These are phyloP conservation scores for Alethe diademata DNA, from an alignment of 2,113 vertebrate genomes.

Conservation along the genomic window DNA sequence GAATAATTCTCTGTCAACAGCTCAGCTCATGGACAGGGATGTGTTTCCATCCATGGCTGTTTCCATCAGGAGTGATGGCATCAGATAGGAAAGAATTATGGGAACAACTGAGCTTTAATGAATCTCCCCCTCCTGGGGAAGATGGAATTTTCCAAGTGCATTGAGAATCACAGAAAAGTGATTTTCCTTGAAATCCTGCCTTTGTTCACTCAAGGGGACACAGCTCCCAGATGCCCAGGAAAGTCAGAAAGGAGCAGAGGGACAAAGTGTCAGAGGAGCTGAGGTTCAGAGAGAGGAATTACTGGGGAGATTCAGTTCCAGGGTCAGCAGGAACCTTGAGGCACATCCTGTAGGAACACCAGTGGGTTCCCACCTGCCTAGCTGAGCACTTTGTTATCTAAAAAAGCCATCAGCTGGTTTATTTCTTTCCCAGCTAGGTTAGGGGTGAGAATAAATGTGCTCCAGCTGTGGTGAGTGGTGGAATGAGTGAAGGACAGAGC, in stretches of 20 bases:
- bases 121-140: background rate
- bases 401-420: background rate
- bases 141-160: background rate
- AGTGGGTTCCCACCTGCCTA: background rate
- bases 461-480: background rate
- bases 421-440: background rate
- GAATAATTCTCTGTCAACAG: conserved; percentile 40
- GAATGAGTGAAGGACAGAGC: accelerated
- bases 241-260: background rate
- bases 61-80: conserved; percentile 1
- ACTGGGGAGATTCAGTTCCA: background rate
- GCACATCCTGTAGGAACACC: accelerated
- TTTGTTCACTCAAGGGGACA: background rate
- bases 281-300: background rate
- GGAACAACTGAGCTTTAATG: background rate
- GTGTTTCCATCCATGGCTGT: background rate
- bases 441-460: background rate
- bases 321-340: background rate
- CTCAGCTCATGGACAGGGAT: background rate
- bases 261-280: accelerated
- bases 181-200: background rate
- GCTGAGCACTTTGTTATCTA: background rate
- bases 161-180: background rate
- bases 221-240: accelerated
- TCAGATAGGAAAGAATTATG: background rate